These are phyloP conservation scores for Manduca sexta DNA, from an alignment of 1,140 invertebrate genomes.

Conservation along the genomic window DNA sequence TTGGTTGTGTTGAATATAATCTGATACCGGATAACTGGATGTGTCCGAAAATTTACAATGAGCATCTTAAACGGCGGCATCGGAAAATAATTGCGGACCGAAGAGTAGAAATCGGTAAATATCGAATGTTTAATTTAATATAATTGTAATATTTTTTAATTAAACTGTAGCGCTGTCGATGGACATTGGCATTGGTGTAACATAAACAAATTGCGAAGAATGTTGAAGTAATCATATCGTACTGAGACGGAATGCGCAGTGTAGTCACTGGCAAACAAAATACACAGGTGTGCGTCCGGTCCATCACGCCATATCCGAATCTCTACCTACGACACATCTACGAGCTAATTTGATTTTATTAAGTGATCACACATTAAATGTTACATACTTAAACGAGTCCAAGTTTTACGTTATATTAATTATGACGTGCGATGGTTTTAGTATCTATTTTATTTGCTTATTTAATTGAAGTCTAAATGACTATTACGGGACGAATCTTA, in stretches of 20 bases:
- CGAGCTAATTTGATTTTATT: neutral
- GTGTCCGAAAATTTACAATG: conserved; percentile 1
- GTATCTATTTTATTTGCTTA: too few relatives aligned
- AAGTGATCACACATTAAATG: neutral
- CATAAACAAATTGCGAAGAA: conserved; percentile 1
- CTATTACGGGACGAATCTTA: too few relatives aligned
- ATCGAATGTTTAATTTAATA: neutral
- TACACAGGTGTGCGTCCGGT: conserved; percentile 68
- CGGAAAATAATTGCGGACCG: neutral
- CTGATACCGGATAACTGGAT: conserved; percentile 8
- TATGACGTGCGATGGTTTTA: too few relatives aligned
- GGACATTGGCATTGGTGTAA: too few relatives aligned
- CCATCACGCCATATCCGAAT: conserved; percentile 45
- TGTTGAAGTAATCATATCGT: conserved; percentile 20
- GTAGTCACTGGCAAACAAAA: conserved; percentile 29
- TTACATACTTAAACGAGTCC: too few relatives aligned
- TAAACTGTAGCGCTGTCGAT: too few relatives aligned
- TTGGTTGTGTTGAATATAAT: conserved; percentile 18
- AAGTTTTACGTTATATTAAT: too few relatives aligned
- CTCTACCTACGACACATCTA: conserved; percentile 17
- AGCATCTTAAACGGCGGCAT: neutral
- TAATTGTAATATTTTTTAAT: too few relatives aligned
- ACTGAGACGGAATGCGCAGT: conserved; percentile 39
- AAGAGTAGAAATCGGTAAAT: neutral
- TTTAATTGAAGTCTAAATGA: too few relatives aligned